phyloP scores from a whole-genome alignment of 2,113 vertebrate species.

The Leucoraja erinaceus region DNA sequence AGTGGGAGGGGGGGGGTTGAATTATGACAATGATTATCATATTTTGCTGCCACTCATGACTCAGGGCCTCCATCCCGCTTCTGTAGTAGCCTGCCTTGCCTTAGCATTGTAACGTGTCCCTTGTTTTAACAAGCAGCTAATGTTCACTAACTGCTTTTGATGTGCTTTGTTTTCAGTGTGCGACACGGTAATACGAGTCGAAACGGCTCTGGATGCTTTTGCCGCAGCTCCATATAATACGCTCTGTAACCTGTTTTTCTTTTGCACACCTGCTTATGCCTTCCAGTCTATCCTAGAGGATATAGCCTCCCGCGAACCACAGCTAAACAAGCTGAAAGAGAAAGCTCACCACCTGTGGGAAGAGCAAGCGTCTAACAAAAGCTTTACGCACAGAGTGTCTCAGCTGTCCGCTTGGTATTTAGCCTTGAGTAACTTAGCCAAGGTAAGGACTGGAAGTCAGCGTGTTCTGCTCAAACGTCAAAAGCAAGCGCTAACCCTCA shows the following conservation, averaged over 20 bases:
- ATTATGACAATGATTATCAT: not conserved
- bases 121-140: not conserved
- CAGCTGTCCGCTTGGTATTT: conserved; percentile 90
- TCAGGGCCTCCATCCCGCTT: not conserved
- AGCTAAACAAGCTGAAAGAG: conserved; percentile 82
- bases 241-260: conserved; percentile 49
- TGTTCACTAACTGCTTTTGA: not conserved
- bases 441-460: conserved; percentile 67
- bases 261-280: conserved; percentile 63
- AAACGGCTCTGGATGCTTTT: not conserved
- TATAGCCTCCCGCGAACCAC: conserved; percentile 76
- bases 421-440: conserved; percentile 89
- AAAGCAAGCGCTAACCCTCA: not conserved
- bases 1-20: not conserved
- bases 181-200: not conserved
- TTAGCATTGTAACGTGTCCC: not conserved
- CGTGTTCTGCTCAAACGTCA: not conserved
- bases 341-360: conserved; percentile 91
- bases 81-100: not conserved
- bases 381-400: conserved; percentile 91
- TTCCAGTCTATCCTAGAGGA: conserved; percentile 94
- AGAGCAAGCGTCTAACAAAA: conserved; percentile 86
- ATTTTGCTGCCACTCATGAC: not conserved
- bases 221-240: conserved; percentile 40
- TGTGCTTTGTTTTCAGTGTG: not conserved